Conservation (phyloP, 2,888 invertebrate species). For the Allophyes oxyacanthae region DNA sequence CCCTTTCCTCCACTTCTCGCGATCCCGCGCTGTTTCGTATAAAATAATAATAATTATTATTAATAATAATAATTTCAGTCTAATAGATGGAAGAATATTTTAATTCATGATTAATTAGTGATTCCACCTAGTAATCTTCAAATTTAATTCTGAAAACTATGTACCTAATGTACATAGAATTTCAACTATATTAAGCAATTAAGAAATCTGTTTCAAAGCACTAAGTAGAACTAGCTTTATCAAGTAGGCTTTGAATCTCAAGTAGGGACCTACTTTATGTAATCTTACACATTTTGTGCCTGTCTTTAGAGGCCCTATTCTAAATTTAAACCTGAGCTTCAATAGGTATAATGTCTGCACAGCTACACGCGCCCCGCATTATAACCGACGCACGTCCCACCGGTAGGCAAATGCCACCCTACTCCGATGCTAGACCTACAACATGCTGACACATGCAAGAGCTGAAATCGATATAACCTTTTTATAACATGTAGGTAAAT, state of each 20-base stretch:
- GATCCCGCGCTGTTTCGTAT: too few relatives aligned
- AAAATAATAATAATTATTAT: too few relatives aligned
- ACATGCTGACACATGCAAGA: neutral
- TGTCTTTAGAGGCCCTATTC: conserved; percentile 21
- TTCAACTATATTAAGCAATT: neutral
- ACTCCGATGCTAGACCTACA: neutral
- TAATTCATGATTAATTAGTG: too few relatives aligned
- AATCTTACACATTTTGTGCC: conserved; percentile 14
- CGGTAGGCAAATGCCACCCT: conserved; percentile 10
- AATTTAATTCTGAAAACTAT: conserved; percentile 5
- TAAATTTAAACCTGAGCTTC: conserved; percentile 40
- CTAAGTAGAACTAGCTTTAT: conserved; percentile 4
- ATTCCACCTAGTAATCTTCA: too few relatives aligned
- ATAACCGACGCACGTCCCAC: conserved; percentile 6
- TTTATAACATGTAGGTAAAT: neutral
- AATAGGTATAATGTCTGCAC: conserved; percentile 15
- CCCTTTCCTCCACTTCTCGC: too few relatives aligned
- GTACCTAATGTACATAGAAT: too few relatives aligned
- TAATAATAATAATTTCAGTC: too few relatives aligned
- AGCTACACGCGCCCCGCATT: conserved; percentile 8
- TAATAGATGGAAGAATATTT: too few relatives aligned
- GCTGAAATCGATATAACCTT: neutral
- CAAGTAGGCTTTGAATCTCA: conserved; percentile 3
- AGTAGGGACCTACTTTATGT: neutral
- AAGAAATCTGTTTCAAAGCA: conserved; percentile 14